These are phyloP conservation scores for Caenorhabditis auriculariae DNA, from an alignment of 2,888 invertebrate genomes.

Conservation along the genomic window DNA sequence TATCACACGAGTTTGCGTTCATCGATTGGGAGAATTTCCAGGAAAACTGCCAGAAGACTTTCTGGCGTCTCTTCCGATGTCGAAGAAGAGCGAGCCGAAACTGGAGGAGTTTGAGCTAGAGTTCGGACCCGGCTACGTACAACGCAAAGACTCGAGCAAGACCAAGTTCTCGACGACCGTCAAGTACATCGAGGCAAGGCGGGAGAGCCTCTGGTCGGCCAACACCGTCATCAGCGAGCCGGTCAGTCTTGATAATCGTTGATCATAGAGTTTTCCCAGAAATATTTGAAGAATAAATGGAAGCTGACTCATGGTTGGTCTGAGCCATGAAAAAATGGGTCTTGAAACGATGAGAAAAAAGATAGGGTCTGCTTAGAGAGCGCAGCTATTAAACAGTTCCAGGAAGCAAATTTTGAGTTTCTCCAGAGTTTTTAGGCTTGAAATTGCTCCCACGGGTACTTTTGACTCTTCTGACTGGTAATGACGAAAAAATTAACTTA, in stretches of 20 bases:
- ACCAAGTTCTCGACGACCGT: conserved; percentile 52
- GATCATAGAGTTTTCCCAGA: background rate
- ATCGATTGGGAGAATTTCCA: too few species aligned
- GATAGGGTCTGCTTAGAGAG: too few species aligned
- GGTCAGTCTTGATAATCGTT: conserved; percentile 11
- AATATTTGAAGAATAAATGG: background rate
- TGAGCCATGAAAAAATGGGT: too few species aligned
- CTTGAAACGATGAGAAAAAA: too few species aligned
- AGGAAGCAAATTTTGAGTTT: too few species aligned
- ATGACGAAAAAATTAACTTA: too few species aligned
- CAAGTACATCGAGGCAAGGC: conserved; percentile 44
- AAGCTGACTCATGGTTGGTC: background rate
- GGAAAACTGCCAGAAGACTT: conserved; percentile 46
- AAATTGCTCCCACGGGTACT: too few species aligned
- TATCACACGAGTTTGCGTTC: too few species aligned
- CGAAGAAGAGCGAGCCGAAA: conserved; percentile 14
- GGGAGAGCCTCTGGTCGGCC: conserved; percentile 41
- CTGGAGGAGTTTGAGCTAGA: conserved; percentile 44
- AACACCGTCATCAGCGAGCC: conserved; percentile 27
- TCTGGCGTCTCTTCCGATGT: conserved; percentile 34
- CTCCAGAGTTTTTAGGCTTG: too few species aligned
- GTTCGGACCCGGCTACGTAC: conserved; percentile 48
- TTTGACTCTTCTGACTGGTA: too few species aligned
- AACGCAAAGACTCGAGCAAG: conserved; percentile 42
- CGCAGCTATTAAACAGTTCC: too few species aligned